Conservation (phyloP, 2,797 vertebrate genomes). For the Peromyscus melanophrys region DNA sequence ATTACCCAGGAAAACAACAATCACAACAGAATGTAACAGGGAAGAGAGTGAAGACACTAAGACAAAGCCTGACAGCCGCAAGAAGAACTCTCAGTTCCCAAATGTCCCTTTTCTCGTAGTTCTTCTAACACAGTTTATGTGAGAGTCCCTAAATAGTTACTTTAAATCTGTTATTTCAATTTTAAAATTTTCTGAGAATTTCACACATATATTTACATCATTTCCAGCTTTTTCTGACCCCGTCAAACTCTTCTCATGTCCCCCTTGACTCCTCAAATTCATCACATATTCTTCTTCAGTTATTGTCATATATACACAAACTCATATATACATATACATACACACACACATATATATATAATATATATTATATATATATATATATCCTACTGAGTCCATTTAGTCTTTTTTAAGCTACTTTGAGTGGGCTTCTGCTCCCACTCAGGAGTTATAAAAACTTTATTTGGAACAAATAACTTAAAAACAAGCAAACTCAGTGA, state of each 20-base stretch:
- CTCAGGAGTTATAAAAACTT: slow-evolving; percentile 4
- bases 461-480: slow-evolving; percentile 26
- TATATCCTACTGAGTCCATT: background rate
- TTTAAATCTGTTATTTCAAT: background rate
- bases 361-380: background rate
- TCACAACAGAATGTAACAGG: background rate
- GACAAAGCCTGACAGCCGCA: background rate
- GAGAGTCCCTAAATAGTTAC: background rate
- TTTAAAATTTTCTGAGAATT: background rate
- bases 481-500: background rate
- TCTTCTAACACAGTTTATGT: background rate
- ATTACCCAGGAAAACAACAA: background rate
- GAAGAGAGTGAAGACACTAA: background rate
- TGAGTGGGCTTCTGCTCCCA: slow-evolving; percentile 22
- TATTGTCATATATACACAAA: background rate
- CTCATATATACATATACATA: background rate
- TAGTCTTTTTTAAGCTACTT: background rate
- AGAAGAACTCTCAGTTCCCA: background rate
- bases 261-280: background rate
- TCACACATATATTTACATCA: background rate
- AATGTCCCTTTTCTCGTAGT: background rate
- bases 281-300: background rate
- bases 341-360: background rate
- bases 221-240: background rate
- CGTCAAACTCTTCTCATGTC: background rate